A percentile compares a stretch with the other conserved stretches of the same genome.
phyloP scores from a whole-genome alignment of 2,797 vertebrate genomes.

The Hippoglossus hippoglossus region DNA sequence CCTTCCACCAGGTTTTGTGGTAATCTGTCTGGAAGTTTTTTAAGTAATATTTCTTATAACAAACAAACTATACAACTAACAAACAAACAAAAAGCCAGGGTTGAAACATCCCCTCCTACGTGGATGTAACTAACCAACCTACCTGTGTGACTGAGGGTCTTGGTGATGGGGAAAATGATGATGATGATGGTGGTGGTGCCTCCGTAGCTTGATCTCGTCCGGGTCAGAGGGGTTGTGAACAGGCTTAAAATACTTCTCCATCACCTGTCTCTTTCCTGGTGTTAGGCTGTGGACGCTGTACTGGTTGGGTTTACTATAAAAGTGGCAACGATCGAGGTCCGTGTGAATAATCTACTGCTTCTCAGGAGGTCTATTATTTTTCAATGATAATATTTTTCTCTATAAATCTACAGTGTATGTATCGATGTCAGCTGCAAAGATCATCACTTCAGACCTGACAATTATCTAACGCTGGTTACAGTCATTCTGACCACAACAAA shows the following conservation, averaged over 20 bases:
- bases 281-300: slow-evolving; percentile 39
- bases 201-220: slow-evolving; percentile 69
- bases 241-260: slow-evolving; percentile 86
- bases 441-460: slow-evolving; percentile 6
- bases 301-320: slow-evolving; percentile 17
- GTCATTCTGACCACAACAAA: slow-evolving; percentile 23
- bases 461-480: neutral
- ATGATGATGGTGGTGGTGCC: slow-evolving; percentile 52
- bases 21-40: too few relatives aligned
- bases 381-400: slow-evolving; percentile 1
- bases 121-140: slow-evolving; percentile 20
- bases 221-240: slow-evolving; percentile 65
- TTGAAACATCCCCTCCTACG: neutral
- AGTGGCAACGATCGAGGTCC: slow-evolving; percentile 15
- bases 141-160: slow-evolving; percentile 68
- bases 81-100: too few relatives aligned
- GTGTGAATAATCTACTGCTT: slow-evolving; percentile 11
- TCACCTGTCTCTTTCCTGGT: slow-evolving; percentile 68
- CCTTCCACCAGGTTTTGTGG: too few relatives aligned
- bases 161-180: slow-evolving; percentile 55
- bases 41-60: too few relatives aligned
- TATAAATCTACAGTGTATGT: slow-evolving; percentile 9
- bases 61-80: too few relatives aligned
- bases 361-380: slow-evolving; percentile 1
- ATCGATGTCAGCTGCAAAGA: slow-evolving; percentile 4